Base-by-base conservation (phyloP, 2,797 vertebrate genomes). In the Galagoides demidoff region DNA sequence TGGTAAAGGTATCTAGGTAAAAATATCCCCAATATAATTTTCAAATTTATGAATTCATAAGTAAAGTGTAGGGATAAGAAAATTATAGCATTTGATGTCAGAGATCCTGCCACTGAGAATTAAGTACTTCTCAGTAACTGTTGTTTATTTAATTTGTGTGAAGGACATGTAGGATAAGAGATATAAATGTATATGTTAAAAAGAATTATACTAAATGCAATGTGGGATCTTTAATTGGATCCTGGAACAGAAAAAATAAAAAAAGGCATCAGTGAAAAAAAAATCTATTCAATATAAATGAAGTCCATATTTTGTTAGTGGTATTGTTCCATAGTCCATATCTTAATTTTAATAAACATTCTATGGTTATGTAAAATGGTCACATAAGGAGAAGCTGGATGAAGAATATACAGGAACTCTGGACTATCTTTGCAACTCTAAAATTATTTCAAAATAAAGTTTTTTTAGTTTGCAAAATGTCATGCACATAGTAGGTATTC, bases 391-490 rank as follows among this genome's bases (percentile, higher is more conserved):
- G 59, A 59, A 63, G 29, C 34, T 61, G n/a, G 34, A 5, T 57
- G 70, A 86, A n/a, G 43, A 81, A 39, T 7, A 73, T 13, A 55
- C 14, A 92, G 68, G 29, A 39, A 64, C 10, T n/a, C 34, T 85
- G 14, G 12, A 31, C 31, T 90, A 43, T 68, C 76, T 68, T 74
- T 66, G 19, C 45, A 92, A 89, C 19, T 84, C 71, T 89, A 82
- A 95, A 89, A 85, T 71, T 71, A 84, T 91, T 86, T 92, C 37
- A 73, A 73, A 85, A 78, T 59, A 34, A 84, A 59, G 5, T 17
- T 52, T 34, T 64, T 31, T 31, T 64, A 23, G 73, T 25, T 73
- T 73, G 29, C 31, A 81, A 52, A 87, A 89, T 70, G 19, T 29
- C 29, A 2, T 85, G 52, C 34, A 87, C 39, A 8, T 23, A 83